A percentile compares a stretch with the other conserved stretches of the same genome.
Evolutionary conservation across 1,140 invertebrate genomes (phyloP).

Genomic region (Bombus waltoni): DNA sequence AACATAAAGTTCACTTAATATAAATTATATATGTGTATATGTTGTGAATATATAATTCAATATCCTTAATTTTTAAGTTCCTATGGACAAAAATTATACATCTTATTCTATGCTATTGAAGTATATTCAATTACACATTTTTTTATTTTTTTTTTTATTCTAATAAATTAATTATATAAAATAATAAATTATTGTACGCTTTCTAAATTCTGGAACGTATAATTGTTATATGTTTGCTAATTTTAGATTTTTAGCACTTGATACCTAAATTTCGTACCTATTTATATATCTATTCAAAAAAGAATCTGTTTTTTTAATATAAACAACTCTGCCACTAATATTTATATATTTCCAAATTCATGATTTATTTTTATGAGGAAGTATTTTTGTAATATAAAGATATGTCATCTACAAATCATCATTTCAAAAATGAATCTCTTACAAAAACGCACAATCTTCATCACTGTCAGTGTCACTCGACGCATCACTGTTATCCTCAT

Average conservation of each 20-base stretch:
- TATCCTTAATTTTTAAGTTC: background rate
- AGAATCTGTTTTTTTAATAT: too few relatives aligned
- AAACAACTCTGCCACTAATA: background rate
- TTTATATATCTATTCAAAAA: background rate
- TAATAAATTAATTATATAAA: background rate
- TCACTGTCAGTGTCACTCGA: conserved; percentile 82
- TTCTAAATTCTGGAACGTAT: background rate
- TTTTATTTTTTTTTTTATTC: background rate
- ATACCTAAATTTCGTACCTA: background rate
- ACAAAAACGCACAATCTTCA: conserved; percentile 80
- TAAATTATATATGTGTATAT: background rate
- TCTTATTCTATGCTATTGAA: background rate
- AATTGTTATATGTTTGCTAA: background rate
- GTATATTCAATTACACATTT: background rate
- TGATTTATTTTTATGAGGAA: background rate
- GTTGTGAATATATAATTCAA: background rate
- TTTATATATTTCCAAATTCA: background rate
- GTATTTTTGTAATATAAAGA: too few relatives aligned
- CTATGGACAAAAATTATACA: background rate
- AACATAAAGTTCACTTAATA: background rate
- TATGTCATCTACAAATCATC: conserved; percentile 11
- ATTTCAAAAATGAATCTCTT: conserved; percentile 56
- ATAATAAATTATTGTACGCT: too few relatives aligned
- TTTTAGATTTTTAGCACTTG: background rate
- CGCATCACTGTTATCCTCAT: conserved; percentile 82